Evolutionary conservation across 2,113 vertebrate species (phyloP).

Genomic region (Cranoglanis bouderius): DNA sequence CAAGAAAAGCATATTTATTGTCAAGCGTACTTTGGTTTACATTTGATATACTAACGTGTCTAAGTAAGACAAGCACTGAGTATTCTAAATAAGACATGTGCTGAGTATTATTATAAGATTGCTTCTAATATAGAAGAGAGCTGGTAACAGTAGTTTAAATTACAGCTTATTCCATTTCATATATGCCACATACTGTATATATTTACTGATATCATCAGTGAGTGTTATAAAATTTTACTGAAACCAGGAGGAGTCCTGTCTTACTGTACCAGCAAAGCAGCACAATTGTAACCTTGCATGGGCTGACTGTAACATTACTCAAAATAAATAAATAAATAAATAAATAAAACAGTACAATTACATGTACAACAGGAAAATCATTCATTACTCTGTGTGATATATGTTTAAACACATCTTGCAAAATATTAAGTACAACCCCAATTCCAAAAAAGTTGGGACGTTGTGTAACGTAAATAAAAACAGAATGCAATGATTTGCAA

Average conservation of each 20-base stretch:
- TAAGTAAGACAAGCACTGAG: background rate
- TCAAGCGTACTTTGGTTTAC: background rate
- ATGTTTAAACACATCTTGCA: background rate
- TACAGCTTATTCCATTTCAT: background rate
- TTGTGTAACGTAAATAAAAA: too few relatives aligned
- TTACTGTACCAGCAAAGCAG: background rate
- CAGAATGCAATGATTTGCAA: too few relatives aligned
- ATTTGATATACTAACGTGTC: background rate
- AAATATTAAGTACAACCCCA: constrained; percentile 1
- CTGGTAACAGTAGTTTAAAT: background rate
- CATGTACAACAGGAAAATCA: background rate
- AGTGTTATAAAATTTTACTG: background rate
- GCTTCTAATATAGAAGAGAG: background rate
- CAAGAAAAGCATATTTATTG: background rate
- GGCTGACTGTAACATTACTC: background rate
- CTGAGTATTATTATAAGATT: background rate
- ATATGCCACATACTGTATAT: too few relatives aligned
- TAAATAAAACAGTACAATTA: background rate
- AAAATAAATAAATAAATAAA: background rate
- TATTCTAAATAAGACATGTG: too few relatives aligned
- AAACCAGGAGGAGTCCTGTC: background rate
- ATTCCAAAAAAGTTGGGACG: too few relatives aligned
- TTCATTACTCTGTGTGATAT: background rate
- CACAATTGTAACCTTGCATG: background rate
- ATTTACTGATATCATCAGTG: background rate